phyloP scores from a whole-genome alignment of 2,888 invertebrate genomes.

The Zhuqinia jingwanae region DNA sequence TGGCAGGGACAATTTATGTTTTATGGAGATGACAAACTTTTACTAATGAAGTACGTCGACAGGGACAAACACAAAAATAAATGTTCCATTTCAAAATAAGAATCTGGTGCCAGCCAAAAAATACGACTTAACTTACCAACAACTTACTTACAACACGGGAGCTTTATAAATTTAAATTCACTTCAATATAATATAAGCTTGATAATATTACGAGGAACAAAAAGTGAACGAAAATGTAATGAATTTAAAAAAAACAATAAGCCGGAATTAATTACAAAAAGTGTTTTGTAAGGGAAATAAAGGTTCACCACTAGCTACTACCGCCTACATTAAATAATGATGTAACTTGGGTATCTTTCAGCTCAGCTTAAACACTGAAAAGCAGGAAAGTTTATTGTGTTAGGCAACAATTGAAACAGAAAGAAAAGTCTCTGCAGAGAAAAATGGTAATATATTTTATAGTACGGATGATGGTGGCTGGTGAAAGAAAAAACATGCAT shows the following conservation, averaged over 20 bases:
- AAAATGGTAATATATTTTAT: too few relatives aligned
- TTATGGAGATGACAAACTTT: too few relatives aligned
- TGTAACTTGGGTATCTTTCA: neutral
- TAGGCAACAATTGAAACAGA: too few relatives aligned
- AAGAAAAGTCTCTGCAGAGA: too few relatives aligned
- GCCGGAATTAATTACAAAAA: slow-evolving; percentile 55
- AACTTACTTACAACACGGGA: too few relatives aligned
- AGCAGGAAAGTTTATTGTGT: too few relatives aligned
- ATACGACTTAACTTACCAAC: neutral
- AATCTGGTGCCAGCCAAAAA: neutral
- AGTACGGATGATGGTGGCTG: too few relatives aligned
- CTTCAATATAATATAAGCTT: neutral
- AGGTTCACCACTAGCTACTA: neutral
- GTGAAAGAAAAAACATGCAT: too few relatives aligned
- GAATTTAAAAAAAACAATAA: slow-evolving; percentile 50
- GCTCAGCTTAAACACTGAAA: too few relatives aligned
- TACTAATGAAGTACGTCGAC: too few relatives aligned
- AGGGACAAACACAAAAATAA: neutral
- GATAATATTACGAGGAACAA: neutral
- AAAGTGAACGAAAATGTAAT: slow-evolving; percentile 11
- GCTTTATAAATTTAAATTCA: neutral
- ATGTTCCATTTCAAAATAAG: neutral
- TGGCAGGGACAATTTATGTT: too few relatives aligned
- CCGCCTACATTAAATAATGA: neutral
- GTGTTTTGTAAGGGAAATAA: neutral